phyloP scores from a whole-genome alignment of 2,797 vertebrate species.

The Sebastolobus altivelis region DNA sequence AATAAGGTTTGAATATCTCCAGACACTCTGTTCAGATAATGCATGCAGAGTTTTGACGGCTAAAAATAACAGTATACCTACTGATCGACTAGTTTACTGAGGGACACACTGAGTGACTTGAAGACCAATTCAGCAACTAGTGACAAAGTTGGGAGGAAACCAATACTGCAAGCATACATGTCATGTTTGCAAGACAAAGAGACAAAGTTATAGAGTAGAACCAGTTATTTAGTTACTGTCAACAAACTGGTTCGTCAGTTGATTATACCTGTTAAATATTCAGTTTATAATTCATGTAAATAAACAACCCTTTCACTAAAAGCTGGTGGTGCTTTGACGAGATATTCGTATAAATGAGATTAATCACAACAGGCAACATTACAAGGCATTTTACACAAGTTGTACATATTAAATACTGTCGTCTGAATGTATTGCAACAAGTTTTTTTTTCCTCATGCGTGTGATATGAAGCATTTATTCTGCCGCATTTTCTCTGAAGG shows the following conservation, averaged over 20 bases:
- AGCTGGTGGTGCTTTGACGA: conserved; percentile 62
- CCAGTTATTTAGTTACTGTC: conserved; percentile 30
- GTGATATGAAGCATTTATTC: conserved; percentile 58
- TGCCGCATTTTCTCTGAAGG: conserved; percentile 41
- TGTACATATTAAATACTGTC: conserved; percentile 74
- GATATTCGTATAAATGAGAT: conserved; percentile 57
- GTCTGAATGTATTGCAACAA: conserved; percentile 65
- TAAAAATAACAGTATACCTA: conserved; percentile 39
- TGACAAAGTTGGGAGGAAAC: conserved; percentile 27
- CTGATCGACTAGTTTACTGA: conserved; percentile 33
- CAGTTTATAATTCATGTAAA: conserved; percentile 43
- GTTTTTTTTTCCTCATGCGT: conserved; percentile 59
- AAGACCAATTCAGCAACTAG: conserved; percentile 19
- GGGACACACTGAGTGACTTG: conserved; percentile 30
- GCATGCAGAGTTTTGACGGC: conserved; percentile 61
- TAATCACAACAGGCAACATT: conserved; percentile 68
- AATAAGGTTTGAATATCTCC: conserved; percentile 41
- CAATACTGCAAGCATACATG: conserved; percentile 39
- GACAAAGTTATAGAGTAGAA: conserved; percentile 36
- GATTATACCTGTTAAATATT: conserved; percentile 54
- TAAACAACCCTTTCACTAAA: conserved; percentile 49
- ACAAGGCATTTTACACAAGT: conserved; percentile 73
- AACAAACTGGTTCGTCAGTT: conserved; percentile 37
- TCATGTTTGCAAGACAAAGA: conserved; percentile 46
- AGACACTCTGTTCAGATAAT: conserved; percentile 53